Conservation (phyloP, 1,140 invertebrate genomes). For the Drosophila bifasciata region DNA sequence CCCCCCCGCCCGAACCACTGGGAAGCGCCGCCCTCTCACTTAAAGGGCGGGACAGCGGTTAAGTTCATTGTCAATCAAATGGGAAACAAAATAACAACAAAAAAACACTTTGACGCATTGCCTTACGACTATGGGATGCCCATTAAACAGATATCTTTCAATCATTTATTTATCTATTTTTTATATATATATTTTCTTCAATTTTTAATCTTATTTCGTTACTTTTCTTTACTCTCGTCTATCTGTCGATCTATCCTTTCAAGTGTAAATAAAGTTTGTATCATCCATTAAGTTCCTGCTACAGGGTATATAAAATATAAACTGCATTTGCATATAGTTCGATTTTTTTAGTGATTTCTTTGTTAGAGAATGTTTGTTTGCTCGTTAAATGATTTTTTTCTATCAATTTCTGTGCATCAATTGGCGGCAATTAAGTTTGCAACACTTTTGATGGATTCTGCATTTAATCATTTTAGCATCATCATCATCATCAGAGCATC, state of each 20-base stretch:
- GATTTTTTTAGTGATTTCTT: slow-evolving; percentile 29
- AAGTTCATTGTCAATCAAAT: slow-evolving; percentile 39
- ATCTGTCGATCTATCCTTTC: neutral
- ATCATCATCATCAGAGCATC: neutral
- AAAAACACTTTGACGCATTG: neutral
- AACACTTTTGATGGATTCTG: slow-evolving; percentile 7
- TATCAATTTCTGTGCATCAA: slow-evolving; percentile 33
- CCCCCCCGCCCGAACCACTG: too few relatives aligned
- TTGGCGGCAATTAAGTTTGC: slow-evolving; percentile 56
- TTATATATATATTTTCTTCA: too few relatives aligned
- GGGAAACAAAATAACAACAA: neutral
- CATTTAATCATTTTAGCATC: slow-evolving; percentile 22
- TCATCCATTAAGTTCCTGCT: too few relatives aligned
- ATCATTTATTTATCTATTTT: too few relatives aligned
- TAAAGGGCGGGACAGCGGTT: neutral
- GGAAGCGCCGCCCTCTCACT: slow-evolving; percentile 8
- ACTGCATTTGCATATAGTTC: slow-evolving; percentile 9
- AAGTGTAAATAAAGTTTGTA: too few relatives aligned
- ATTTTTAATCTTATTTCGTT: too few relatives aligned
- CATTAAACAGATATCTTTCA: too few relatives aligned
- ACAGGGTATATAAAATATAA: too few relatives aligned
- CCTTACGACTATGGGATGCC: too few relatives aligned
- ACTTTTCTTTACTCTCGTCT: too few relatives aligned
- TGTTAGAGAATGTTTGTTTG: slow-evolving; percentile 11
- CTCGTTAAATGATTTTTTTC: slow-evolving; percentile 6